Conservation (phyloP, 2,888 invertebrate species). For the Nomada ruficornis region DNA sequence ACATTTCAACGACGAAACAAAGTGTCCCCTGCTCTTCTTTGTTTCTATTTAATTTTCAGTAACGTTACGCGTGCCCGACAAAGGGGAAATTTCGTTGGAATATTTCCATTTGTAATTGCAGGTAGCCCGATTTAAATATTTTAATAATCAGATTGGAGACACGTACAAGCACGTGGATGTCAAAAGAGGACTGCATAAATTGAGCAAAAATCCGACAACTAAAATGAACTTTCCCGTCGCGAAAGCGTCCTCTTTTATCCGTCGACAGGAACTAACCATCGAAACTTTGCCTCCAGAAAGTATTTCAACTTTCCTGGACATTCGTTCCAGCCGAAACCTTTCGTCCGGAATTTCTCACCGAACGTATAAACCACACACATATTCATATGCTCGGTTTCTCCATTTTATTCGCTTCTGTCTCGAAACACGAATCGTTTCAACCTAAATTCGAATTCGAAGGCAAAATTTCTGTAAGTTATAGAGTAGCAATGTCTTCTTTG, state of each 20-base stretch:
- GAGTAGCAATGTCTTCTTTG: too few species aligned
- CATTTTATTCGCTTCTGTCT: not conserved
- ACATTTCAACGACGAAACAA: too few species aligned
- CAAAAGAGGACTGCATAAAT: constrained; percentile 49
- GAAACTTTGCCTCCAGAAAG: constrained; percentile 60
- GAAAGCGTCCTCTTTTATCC: constrained; percentile 34
- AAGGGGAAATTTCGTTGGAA: not conserved
- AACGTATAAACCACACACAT: constrained; percentile 21
- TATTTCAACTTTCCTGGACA: constrained; percentile 59
- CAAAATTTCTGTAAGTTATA: not conserved
- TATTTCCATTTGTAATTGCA: not conserved
- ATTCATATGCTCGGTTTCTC: constrained; percentile 32
- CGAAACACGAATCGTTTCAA: not conserved
- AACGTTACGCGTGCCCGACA: not conserved
- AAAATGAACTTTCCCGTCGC: constrained; percentile 50
- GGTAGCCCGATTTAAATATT: not conserved
- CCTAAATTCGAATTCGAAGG: not conserved
- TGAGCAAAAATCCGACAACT: constrained; percentile 56
- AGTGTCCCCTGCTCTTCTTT: not conserved
- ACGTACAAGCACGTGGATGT: constrained; percentile 10
- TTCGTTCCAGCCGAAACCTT: constrained; percentile 33
- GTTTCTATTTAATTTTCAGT: not conserved
- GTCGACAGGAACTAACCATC: constrained; percentile 32
- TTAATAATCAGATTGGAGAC: constrained; percentile 17
- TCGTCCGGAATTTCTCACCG: not conserved